Percentiles rank a stretch among this genome's conserved stretches.
These are phyloP conservation scores for Euzophera pinguis DNA, from an alignment of 2,888 invertebrate species.

Conservation along the genomic window DNA sequence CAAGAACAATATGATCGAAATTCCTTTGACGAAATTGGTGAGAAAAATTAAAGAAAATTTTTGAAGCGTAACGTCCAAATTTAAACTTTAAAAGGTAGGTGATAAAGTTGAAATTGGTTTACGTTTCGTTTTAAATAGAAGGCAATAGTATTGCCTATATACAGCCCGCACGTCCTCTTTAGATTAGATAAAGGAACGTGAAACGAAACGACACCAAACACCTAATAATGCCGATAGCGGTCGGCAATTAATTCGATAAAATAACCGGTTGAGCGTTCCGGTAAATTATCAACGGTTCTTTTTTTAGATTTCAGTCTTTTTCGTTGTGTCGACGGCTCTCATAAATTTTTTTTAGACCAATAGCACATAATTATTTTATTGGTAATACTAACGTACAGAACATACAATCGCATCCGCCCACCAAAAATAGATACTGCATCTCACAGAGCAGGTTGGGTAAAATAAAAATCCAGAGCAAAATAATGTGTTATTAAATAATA, in stretches of 20 bases:
- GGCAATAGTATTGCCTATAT: slow-evolving; percentile 62
- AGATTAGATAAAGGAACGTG: slow-evolving; percentile 76
- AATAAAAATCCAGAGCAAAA: no score
- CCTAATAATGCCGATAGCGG: slow-evolving; percentile 61
- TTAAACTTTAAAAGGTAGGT: neutral
- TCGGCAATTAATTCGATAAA: slow-evolving; percentile 67
- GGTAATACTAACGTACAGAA: no score
- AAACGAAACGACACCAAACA: slow-evolving; percentile 71
- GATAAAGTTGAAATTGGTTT: slow-evolving; percentile 31
- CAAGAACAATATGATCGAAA: slow-evolving; percentile 18
- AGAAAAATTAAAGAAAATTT: slow-evolving; percentile 39
- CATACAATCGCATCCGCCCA: no score
- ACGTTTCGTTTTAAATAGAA: slow-evolving; percentile 28
- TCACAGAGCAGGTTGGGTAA: no score
- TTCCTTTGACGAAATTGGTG: slow-evolving; percentile 14
- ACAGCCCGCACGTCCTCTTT: slow-evolving; percentile 78
- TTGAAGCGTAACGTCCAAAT: slow-evolving; percentile 31
- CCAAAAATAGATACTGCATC: no score
- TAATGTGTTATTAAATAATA: no score
- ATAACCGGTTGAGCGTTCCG: slow-evolving; percentile 49
- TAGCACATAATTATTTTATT: no score
- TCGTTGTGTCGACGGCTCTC: no score
- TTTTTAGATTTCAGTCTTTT: no score
- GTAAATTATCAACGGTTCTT: slow-evolving; percentile 14
- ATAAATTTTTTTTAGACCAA: no score